Base-by-base conservation (phyloP, 2,888 invertebrate species). In the Laothoe populi region DNA sequence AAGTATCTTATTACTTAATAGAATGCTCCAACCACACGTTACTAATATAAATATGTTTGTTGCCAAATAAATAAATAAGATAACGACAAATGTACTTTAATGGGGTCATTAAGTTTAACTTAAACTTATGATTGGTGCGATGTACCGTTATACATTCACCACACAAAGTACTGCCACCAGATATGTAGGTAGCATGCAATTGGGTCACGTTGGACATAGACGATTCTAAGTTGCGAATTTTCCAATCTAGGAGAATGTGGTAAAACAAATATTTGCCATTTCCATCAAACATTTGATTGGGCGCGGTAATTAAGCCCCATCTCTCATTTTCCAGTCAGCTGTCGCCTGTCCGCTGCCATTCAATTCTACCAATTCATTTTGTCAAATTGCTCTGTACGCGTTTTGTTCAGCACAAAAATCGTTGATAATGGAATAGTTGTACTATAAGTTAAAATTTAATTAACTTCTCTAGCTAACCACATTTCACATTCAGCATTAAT, bases 401-500 rank as follows among this genome's bases (percentile, higher is more conserved):
- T 44, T 19, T 5, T 19, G 19, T 44, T 44, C 1, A 19, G 19
- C 46, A 35, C 31, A 31, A 53, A 53, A 53, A 53, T n/a, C 49
- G 16, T 26, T 31, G 11, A 16, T 35, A 53, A 53, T 35, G 31
- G 35, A 3, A 19, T 35, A 35, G 24, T 38, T 8, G 53, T 31
- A 35, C 53, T 19, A 53, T 13, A 35, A 53, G 53, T 53, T 53
- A 16, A 35, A 53, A 53, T 35, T 19, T 16, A 53, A 35, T 53
- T 53, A 31, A 31, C 31, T 53, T 48, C 24, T 48, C 48, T 26
- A 48, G 48, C 10, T 31, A 35, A 35, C 4, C 19, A 53, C 19
- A 53, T 53, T 53, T 35, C 31, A 35, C 31, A 53, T 53, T 53
- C 31, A 53, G 53, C 53, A 53, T 53, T 35, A 53, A 53, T 53